Base-by-base conservation (phyloP, 1,140 invertebrate genomes). In the Bombus soroeensis region DNA sequence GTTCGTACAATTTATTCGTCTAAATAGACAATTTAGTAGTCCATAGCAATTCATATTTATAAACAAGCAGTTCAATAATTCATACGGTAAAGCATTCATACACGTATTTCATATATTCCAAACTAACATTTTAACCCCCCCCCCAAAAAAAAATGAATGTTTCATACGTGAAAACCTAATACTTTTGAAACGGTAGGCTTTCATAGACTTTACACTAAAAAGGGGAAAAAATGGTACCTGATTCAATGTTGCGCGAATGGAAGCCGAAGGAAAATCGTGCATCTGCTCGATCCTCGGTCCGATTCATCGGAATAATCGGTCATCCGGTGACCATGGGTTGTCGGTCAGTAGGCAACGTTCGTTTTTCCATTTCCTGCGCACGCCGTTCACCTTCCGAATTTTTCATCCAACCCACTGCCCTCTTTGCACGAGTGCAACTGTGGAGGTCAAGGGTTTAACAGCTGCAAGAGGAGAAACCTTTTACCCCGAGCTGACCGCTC, bases 381-480 rank as follows among this genome's bases (percentile, higher is more conserved):
- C 28, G 15, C 53, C 43, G 81, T 59, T 81, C 76, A 53, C 64
- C 82, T 57, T 79, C 76, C 75, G 15, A 78, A 79, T 79, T 79
- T 84, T 84, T 84, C 82, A 87, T 73, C 18, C 47, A 53, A 75
- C 82, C 70, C 70, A 83, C 80, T 91, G 80, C 81, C 73, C 81
- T 57, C 73, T 68, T 83, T 83, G 4, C 62, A 77, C 83, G 70
- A 66, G n/a, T 74, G 68, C 72, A 89, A 89, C 88, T 70, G 76
- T 37, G 43, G 90, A 93, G 93, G 92, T 94, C 93, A 93, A 92
- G 92, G 91, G 93, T 93, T 94, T 91, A 90, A 88, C 93, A 94
- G 93, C 93, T 94, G 93, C 92, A 88, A 64, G 78, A 80, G 80
- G 37, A 77, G 39, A 77, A 89, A 84, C 76, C 85, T 81, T 90